Evolutionary conservation across 2,888 invertebrate genomes (phyloP).

Genomic region (Mimumesa dahlbomi): DNA sequence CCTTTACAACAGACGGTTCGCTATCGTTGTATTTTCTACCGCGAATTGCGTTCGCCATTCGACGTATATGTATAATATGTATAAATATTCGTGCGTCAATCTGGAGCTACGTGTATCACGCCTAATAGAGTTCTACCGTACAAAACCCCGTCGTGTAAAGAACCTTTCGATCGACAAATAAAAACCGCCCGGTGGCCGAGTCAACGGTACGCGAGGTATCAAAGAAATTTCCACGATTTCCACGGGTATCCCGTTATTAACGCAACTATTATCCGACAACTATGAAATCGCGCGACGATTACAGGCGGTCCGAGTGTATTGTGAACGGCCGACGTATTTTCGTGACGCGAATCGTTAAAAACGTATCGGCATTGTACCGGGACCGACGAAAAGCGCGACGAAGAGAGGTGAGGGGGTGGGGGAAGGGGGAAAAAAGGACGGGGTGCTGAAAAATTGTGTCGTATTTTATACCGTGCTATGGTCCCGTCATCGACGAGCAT

Average conservation of each 20-base stretch:
- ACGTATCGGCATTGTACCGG: slow-evolving; percentile 46
- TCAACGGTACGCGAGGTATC: not conserved
- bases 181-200: slow-evolving; percentile 6
- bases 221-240: slow-evolving; percentile 30
- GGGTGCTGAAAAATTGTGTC: slow-evolving; percentile 5
- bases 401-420: too few species aligned
- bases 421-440: not conserved
- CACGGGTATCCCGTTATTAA: not conserved
- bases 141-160: too few species aligned
- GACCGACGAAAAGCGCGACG: slow-evolving; percentile 31
- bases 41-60: too few species aligned
- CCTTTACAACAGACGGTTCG: not conserved
- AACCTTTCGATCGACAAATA: too few species aligned
- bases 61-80: too few species aligned
- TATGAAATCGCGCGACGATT: slow-evolving; percentile 26
- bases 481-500: slow-evolving; percentile 18
- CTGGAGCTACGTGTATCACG: not conserved
- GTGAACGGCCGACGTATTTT: slow-evolving; percentile 32
- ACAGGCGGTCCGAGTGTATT: slow-evolving; percentile 28
- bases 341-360: slow-evolving; percentile 55
- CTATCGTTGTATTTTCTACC: not conserved
- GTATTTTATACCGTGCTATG: slow-evolving; percentile 30
- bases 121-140: not conserved
- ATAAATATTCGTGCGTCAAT: not conserved
- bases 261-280: slow-evolving; percentile 33